Percentiles rank a stretch among this genome's conserved stretches.
Evolutionary conservation across 2,113 vertebrate genomes (phyloP).

Genomic region (Acinonyx jubatus): DNA sequence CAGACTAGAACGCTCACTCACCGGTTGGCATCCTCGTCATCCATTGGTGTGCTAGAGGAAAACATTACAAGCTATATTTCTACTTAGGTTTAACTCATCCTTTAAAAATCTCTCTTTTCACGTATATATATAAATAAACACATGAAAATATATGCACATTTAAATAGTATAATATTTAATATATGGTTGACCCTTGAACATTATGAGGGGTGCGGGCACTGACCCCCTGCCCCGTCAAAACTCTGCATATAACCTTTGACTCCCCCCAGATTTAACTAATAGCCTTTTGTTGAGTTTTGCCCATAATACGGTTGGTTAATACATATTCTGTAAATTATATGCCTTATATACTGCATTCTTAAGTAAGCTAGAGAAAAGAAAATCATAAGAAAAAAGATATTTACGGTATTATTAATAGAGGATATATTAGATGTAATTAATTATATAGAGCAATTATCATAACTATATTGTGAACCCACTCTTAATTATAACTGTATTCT

Average conservation of each 20-base stretch:
- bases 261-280: no score
- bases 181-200: no score
- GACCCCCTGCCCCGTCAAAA: no score
- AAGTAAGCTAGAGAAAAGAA: no score
- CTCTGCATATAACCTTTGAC: no score
- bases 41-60: background rate
- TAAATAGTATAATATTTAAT: background rate
- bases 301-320: no score
- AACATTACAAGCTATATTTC: background rate
- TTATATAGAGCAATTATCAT: background rate
- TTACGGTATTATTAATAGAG: background rate
- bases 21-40: background rate
- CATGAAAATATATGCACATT: background rate
- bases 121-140: background rate
- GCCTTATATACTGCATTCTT: no score
- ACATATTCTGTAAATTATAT: no score
- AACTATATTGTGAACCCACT: background rate
- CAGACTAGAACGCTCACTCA: background rate
- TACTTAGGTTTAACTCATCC: background rate
- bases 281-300: no score
- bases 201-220: no score
- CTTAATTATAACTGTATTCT: background rate
- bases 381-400: no score
- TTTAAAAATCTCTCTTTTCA: background rate
- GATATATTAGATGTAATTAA: background rate